Evolutionary conservation across 2,113 vertebrate species (phyloP).

Genomic region (Tilapia sparmanii): DNA sequence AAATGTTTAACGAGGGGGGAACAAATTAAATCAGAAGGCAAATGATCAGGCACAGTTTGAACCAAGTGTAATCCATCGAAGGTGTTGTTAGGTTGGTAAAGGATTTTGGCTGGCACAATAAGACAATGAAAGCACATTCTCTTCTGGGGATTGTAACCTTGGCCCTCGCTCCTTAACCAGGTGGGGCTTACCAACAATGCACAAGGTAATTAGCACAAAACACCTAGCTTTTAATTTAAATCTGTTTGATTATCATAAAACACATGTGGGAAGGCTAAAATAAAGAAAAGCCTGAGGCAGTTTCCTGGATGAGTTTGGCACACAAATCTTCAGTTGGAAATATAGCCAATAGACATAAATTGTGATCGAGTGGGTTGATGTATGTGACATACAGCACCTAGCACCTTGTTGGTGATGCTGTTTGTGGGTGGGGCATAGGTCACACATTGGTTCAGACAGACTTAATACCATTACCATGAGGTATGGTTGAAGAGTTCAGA

Average conservation of each 20-base stretch:
- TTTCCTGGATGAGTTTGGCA: slow-evolving; percentile 1
- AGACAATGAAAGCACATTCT: slow-evolving; percentile 31
- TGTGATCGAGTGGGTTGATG: slow-evolving; percentile 13
- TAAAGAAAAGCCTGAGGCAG: slow-evolving; percentile 14
- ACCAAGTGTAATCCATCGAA: slow-evolving; percentile 54
- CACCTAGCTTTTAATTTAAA: slow-evolving; percentile 48
- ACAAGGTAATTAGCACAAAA: slow-evolving; percentile 51
- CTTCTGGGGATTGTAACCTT: slow-evolving; percentile 32
- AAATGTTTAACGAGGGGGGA: slow-evolving; percentile 51
- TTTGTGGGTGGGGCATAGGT: slow-evolving; percentile 37
- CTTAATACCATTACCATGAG: slow-evolving; percentile 60
- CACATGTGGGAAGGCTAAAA: slow-evolving; percentile 38
- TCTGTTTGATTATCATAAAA: slow-evolving; percentile 40
- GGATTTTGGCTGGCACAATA: slow-evolving; percentile 17
- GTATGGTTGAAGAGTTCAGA: slow-evolving; percentile 21
- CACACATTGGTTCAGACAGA: slow-evolving; percentile 42
- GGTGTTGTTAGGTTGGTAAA: slow-evolving; percentile 23
- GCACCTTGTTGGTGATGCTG: not conserved
- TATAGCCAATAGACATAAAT: slow-evolving; percentile 8
- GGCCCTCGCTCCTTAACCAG: slow-evolving; percentile 2
- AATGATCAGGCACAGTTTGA: slow-evolving; percentile 56
- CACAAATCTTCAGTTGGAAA: not conserved
- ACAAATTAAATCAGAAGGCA: slow-evolving; percentile 62
- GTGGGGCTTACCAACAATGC: slow-evolving; percentile 30
- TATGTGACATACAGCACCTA: not conserved